Percentiles rank a stretch among this genome's conserved stretches.
phyloP scores from a whole-genome alignment of 1,140 invertebrate genomes.

The Musca domestica region DNA sequence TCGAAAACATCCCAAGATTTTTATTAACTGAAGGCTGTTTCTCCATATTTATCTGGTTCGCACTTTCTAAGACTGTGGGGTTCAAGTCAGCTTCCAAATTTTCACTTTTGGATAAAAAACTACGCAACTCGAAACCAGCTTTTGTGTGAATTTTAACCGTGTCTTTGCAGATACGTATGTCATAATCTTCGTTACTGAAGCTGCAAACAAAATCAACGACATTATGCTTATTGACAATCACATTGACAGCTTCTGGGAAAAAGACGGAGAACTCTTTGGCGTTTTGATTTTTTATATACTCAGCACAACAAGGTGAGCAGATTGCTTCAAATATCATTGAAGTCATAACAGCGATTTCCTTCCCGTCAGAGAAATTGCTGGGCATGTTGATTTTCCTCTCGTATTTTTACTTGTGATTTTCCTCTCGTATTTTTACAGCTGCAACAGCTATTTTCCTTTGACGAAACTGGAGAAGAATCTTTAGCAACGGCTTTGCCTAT shows the following conservation, averaged over 20 bases:
- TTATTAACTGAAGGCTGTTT: constrained; percentile 19
- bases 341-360: constrained; percentile 31
- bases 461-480: constrained; percentile 44
- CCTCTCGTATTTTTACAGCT: constrained; percentile 45
- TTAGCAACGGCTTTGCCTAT: constrained; percentile 33
- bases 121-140: constrained; percentile 31
- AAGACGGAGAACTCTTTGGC: constrained; percentile 26
- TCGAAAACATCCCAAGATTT: constrained; percentile 28
- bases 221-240: no score
- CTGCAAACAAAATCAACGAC: constrained; percentile 40
- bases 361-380: constrained; percentile 45
- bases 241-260: constrained; percentile 35
- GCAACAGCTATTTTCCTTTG: constrained; percentile 33
- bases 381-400: constrained; percentile 33
- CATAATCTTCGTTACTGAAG: constrained; percentile 28
- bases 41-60: constrained; percentile 5
- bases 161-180: constrained; percentile 26
- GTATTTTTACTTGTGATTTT: constrained; percentile 45
- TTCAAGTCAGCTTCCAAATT: constrained; percentile 16
- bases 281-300: constrained; percentile 38
- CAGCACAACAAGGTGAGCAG: constrained; percentile 38
- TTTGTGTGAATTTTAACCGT: constrained; percentile 28
- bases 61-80: neutral
- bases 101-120: constrained; percentile 28
- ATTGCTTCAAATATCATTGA: constrained; percentile 44